phyloP scores from a whole-genome alignment of 2,797 vertebrate species.

The Enteromius unitaeniatus region DNA sequence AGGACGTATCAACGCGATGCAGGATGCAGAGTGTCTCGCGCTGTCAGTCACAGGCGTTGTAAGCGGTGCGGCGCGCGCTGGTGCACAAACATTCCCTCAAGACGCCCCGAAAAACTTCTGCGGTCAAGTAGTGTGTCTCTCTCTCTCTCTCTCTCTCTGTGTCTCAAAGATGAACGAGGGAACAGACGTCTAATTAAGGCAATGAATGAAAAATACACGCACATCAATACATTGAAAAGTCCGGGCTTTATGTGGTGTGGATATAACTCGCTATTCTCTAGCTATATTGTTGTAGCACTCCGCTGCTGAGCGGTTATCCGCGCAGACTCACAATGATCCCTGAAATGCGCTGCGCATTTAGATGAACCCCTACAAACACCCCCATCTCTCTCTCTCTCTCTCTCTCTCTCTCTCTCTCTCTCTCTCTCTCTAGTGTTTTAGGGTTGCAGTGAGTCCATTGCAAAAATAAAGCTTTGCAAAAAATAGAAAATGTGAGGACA shows the following conservation, averaged over 20 bases:
- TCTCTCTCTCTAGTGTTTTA: conserved; percentile 1
- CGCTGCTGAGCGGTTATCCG: conserved; percentile 38
- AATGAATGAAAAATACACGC: not conserved
- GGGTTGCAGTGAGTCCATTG: not conserved
- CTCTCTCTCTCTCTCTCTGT: not conserved
- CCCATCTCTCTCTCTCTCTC: conserved; percentile 15
- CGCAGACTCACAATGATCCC: conserved; percentile 56
- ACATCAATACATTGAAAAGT: not conserved
- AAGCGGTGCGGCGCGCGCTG: conserved; percentile 22
- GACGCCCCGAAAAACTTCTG: conserved; percentile 40
- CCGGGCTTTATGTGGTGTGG: conserved; percentile 11
- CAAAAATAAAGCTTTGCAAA: not conserved
- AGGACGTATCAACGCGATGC: conserved; percentile 6
- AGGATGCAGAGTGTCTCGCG: conserved; percentile 22
- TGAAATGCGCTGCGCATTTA: conserved; percentile 57
- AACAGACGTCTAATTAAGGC: not conserved
- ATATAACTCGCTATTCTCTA: conserved; percentile 12
- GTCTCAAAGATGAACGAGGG: not conserved
- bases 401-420: conserved; percentile 15
- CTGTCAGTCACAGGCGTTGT: conserved; percentile 22
- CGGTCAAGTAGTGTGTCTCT: not conserved
- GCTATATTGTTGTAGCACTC: conserved; percentile 32
- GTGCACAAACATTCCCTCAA: conserved; percentile 32
- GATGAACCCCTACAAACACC: conserved; percentile 47
- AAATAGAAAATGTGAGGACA: not conserved